phyloP scores from a whole-genome alignment of 2,888 invertebrate species.

The Polylopha cassiicola region DNA sequence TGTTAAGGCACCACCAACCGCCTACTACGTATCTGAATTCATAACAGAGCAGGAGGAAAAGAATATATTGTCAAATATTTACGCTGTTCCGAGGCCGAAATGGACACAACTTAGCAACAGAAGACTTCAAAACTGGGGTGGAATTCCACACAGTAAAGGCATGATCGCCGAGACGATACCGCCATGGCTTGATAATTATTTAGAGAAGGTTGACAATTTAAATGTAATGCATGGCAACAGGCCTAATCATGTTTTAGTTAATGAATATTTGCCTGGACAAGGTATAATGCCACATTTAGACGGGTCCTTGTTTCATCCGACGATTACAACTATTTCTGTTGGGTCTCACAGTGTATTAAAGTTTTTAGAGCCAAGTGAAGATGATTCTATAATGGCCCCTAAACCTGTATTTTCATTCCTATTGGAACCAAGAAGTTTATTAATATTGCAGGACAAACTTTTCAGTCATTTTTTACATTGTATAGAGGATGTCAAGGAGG shows the following conservation, averaged over 20 bases:
- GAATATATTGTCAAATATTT: constrained; percentile 83
- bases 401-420: constrained; percentile 83
- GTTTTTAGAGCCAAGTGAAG: constrained; percentile 79
- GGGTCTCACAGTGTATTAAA: constrained; percentile 95
- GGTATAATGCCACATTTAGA: constrained; percentile 99
- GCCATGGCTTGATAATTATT: constrained; percentile 85
- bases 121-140: constrained; percentile 98
- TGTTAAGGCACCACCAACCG: constrained; percentile 75
- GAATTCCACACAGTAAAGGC: constrained; percentile 93
- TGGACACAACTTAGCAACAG: constrained; percentile 96
- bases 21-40: constrained; percentile 92
- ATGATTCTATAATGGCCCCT: constrained; percentile 43
- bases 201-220: constrained; percentile 82
- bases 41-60: constrained; percentile 85
- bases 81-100: constrained; percentile 91
- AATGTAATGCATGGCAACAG: constrained; percentile 82
- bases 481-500: constrained; percentile 84
- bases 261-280: constrained; percentile 95
- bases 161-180: constrained; percentile 96
- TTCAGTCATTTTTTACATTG: constrained; percentile 92
- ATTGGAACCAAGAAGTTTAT: constrained; percentile 91
- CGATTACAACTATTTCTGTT: constrained; percentile 93
- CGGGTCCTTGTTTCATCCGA: constrained; percentile 95
- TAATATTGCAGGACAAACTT: constrained; percentile 88
- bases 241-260: constrained; percentile 96